Evolutionary conservation across 2,113 vertebrate species (phyloP), one percentile per base, ranked within the genome.

Genomic region (Isichthys henryi): DNA sequence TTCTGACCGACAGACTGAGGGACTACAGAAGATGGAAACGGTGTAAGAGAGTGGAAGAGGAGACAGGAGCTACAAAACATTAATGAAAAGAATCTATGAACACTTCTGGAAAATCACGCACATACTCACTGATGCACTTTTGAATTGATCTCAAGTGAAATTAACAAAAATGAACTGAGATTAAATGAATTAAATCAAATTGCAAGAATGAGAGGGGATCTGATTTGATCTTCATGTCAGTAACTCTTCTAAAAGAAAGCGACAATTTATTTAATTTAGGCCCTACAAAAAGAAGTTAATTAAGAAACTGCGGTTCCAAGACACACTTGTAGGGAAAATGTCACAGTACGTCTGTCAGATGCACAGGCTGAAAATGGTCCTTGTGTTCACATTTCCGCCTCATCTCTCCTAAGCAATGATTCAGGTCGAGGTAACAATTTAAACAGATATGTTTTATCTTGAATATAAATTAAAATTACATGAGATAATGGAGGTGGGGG

Each of bases 1-100:
- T 90, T 97, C 97, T 77, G 96, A 95, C 92, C 96, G 96, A 88
- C 96, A 97, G 90, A 97, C 96, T 15, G 96, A 93, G 84, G 97
- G 96, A 52, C 96, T 97, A 92, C 89, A 88, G 92, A 74, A 48
- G 58, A 13, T 17, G 45, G 77, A 83, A 56, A 80, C 4, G 19
- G 49, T 58, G 62, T 82, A 43, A 46, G 77, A 92, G 39, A 90
- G 4, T 80, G 86, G 87, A 45, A 53, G 9, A 39, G 89, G 39
- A 82, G 84, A 62, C 74, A 35, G 43, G 70, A 85, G 21, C 39
- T n/a, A 83, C 0, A 46, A 62, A 35, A 23, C 50, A 7, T n/a
- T 3, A 19, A 53, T 49, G 5, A 85, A 77, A 80, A 82, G 11
- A 62, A 56, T 45, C 6, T 21, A 80, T 7, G 35, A 77, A 77